Conservation (phyloP, 2,797 vertebrate species). For the Rhinatrema bivittatum region DNA sequence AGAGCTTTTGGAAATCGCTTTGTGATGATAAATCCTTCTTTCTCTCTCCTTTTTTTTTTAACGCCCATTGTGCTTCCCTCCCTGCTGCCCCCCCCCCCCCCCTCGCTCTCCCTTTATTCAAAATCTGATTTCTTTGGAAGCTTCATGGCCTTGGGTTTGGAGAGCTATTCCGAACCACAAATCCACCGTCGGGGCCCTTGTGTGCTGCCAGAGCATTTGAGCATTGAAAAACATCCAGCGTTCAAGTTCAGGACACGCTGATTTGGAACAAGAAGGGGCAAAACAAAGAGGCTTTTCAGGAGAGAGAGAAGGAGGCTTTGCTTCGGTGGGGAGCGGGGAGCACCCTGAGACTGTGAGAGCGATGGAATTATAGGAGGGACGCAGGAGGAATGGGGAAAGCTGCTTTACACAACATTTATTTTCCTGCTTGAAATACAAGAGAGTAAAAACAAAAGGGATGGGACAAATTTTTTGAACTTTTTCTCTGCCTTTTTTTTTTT, state of each 20-base stretch:
- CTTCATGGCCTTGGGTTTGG: constrained; percentile 31
- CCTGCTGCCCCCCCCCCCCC: neutral
- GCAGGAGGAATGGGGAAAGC: constrained; percentile 29
- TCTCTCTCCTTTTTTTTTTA: too few relatives aligned
- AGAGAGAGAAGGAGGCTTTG: constrained; percentile 49
- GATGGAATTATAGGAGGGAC: constrained; percentile 41
- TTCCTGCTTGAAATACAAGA: too few relatives aligned
- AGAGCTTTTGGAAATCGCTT: constrained; percentile 45
- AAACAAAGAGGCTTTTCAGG: constrained; percentile 71
- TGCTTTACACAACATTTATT: constrained; percentile 37
- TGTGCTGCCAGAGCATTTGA: constrained; percentile 42
- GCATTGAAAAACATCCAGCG: constrained; percentile 48
- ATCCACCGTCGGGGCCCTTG: constrained; percentile 45
- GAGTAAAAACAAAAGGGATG: too few relatives aligned
- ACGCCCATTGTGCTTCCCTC: too few relatives aligned
- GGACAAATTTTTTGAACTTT: constrained; percentile 34
- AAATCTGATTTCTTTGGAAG: constrained; percentile 30
- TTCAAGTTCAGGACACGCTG: constrained; percentile 60
- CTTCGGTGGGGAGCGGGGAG: constrained; percentile 49
- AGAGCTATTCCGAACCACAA: constrained; percentile 32
- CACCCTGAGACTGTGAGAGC: constrained; percentile 37
- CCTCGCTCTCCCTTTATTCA: neutral
- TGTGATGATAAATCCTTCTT: constrained; percentile 30
- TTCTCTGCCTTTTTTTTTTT: neutral
- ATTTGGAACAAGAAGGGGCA: constrained; percentile 49